Evolutionary conservation across 2,888 invertebrate species (phyloP), one percentile per base, ranked within the genome.

Genomic region (Plagodis dolabraria): DNA sequence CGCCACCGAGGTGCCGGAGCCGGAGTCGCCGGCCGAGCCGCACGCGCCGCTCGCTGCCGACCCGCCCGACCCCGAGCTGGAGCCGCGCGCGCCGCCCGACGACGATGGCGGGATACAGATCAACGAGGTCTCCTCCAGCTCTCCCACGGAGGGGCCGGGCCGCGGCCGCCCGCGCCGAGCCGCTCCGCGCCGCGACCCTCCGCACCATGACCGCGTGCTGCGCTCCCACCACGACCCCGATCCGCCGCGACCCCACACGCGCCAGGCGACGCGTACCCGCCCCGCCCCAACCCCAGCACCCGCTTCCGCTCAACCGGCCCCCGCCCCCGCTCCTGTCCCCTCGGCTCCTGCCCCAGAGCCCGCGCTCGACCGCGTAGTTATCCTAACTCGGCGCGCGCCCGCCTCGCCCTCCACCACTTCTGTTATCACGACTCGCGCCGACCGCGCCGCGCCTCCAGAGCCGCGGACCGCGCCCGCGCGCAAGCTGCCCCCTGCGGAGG

Each of bases 61-160:
- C 22, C 22, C 50, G 11, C 67, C 63, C 52, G 71, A 65, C 0
- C 64, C 53, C 9, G 71, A 68, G 12, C 38, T 63, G 46, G 70
- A 68, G 59, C 59, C 12, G 60, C 67, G 40, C 53, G 61, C 35
- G 44, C 60, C 56, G 6, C 65, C 72, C 58, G 48, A 40, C 43
- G 82, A 83, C 57, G 86, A 86, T 63, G 93, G 91, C 65, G 85
- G 91, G 40, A 95, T 95, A 46, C 95, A 95, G 83, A 95, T 95
- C 66, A 94, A 95, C 79, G 95, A 95, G 80, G 94, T 95, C 12
- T 95, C 95, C 0, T 95, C 95, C 0, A 94, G 94, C 70, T 94
- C 94, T 46, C 92, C 93, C 7, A 90, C 91, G n/a, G 89, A 92
- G 45, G 85, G 75, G 0, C 86, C 91, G 46, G 76, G 82, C 7